phyloP scores from a whole-genome alignment of 2,113 vertebrate species.

The Pelodiscus sinensis region DNA sequence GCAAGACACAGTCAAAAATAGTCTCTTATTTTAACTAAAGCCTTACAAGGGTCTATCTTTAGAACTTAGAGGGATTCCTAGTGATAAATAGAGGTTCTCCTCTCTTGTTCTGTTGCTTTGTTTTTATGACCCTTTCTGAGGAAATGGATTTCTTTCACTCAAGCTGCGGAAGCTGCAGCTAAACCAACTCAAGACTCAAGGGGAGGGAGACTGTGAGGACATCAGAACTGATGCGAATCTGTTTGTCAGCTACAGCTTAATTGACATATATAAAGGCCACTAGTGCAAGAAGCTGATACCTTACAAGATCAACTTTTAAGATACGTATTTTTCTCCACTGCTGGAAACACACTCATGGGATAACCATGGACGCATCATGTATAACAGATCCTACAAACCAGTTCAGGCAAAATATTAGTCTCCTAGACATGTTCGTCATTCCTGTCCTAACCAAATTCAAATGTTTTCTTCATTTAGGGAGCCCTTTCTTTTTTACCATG shows the following conservation, averaged over 20 bases:
- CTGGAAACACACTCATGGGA: neutral
- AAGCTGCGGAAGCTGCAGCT: constrained; percentile 20
- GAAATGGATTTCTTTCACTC: constrained; percentile 37
- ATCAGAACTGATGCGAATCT: neutral
- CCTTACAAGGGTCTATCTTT: constrained; percentile 64
- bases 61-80: constrained; percentile 47
- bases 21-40: constrained; percentile 19
- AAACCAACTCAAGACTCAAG: neutral
- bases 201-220: constrained; percentile 12
- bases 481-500: neutral
- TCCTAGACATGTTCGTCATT: neutral
- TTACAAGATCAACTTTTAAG: constrained; percentile 37
- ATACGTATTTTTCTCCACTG: constrained; percentile 18
- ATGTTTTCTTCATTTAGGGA: neutral
- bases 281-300: constrained; percentile 26
- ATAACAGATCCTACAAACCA: constrained; percentile 36
- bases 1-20: constrained; percentile 65
- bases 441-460: constrained; percentile 21
- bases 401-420: constrained; percentile 28
- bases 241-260: neutral
- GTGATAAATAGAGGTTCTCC: constrained; percentile 39
- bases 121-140: constrained; percentile 49
- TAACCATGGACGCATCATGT: constrained; percentile 49
- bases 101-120: constrained; percentile 34
- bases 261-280: neutral